phyloP scores from a whole-genome alignment of 2,113 vertebrate species.

The Myrmecophaga tridactyla region DNA sequence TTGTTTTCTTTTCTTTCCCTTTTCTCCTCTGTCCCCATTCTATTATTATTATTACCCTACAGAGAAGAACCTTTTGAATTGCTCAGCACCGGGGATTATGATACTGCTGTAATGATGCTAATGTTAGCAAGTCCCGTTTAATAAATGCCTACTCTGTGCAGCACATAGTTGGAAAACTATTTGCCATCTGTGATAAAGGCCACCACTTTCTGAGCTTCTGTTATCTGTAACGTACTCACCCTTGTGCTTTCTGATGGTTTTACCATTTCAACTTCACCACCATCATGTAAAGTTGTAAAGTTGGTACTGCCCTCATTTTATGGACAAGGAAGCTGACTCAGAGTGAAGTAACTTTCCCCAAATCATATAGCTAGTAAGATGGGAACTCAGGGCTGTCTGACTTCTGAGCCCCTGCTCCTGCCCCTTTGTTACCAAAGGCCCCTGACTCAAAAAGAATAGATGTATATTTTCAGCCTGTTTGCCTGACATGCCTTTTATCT shows the following conservation, averaged over 20 bases:
- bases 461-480: not conserved
- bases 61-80: not conserved
- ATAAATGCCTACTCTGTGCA: not conserved
- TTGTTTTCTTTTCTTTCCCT: not conserved
- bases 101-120: not conserved
- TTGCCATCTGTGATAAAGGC: not conserved
- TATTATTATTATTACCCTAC: not conserved
- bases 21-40: not conserved
- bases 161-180: not conserved
- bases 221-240: not conserved
- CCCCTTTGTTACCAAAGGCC: not conserved
- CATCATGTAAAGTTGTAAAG: not conserved
- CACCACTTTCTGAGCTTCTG: not conserved
- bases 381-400: not conserved
- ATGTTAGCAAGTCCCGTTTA: not conserved
- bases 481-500: not conserved
- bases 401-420: not conserved
- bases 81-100: not conserved
- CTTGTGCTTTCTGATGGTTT: not conserved
- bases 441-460: not conserved
- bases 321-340: not conserved
- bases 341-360: not conserved
- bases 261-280: conserved; percentile 11
- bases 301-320: not conserved
- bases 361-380: not conserved